These are phyloP conservation scores for Siniperca undulata DNA, from an alignment of 2,797 vertebrate species.

Conservation along the genomic window DNA sequence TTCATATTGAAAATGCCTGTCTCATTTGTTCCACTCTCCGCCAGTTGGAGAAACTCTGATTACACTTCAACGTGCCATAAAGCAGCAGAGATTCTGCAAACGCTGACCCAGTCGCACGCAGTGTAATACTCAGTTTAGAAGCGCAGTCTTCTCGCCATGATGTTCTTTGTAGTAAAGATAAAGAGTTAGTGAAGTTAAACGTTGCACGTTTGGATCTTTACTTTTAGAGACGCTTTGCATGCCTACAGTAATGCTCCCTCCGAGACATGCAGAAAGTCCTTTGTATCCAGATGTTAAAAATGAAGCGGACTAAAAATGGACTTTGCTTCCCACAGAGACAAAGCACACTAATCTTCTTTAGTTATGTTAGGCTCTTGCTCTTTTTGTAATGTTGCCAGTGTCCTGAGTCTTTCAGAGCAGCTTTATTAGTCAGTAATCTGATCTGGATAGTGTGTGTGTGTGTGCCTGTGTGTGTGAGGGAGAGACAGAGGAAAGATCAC, in stretches of 20 bases:
- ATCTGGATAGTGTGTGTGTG: slow-evolving; percentile 25
- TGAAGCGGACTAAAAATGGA: slow-evolving; percentile 21
- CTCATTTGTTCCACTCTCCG: too few species aligned
- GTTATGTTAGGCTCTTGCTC: slow-evolving; percentile 43
- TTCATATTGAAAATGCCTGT: too few species aligned
- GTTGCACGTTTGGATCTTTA: not conserved
- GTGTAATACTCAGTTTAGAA: not conserved
- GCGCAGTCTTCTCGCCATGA: too few species aligned
- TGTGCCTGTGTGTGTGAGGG: slow-evolving; percentile 7
- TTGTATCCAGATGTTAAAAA: slow-evolving; percentile 44
- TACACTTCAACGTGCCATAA: not conserved
- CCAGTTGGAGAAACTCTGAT: too few species aligned
- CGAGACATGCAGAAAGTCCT: not conserved
- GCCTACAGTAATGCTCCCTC: not conserved
- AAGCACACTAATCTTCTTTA: slow-evolving; percentile 39
- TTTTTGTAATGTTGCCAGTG: slow-evolving; percentile 40
- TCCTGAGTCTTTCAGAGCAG: slow-evolving; percentile 28
- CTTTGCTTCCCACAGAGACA: slow-evolving; percentile 26
- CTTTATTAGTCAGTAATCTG: slow-evolving; percentile 52
- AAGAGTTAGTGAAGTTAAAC: not conserved
- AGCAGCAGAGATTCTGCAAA: not conserved
- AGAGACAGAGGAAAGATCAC: not conserved
- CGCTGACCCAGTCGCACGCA: not conserved
- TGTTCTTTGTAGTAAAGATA: not conserved
- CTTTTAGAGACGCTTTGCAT: not conserved